These are phyloP conservation scores for Calosoma granatense DNA, from an alignment of 1,140 invertebrate species.

Conservation along the genomic window DNA sequence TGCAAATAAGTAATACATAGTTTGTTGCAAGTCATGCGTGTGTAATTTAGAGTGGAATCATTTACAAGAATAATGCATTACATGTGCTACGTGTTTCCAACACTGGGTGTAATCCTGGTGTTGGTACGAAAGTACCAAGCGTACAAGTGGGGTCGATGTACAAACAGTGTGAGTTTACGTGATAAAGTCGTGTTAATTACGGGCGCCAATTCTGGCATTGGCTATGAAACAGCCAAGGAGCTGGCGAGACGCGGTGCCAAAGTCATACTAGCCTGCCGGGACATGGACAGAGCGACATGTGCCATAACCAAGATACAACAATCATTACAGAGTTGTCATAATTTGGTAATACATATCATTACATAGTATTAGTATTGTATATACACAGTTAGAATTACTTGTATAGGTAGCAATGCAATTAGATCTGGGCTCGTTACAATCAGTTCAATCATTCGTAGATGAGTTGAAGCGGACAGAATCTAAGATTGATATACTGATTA, in stretches of 20 bases:
- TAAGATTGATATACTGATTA: constrained; percentile 61
- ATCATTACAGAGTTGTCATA: too few species aligned
- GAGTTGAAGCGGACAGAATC: constrained; percentile 49
- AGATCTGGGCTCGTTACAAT: constrained; percentile 59
- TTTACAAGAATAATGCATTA: neutral
- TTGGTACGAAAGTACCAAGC: constrained; percentile 26
- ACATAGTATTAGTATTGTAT: neutral
- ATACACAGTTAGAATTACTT: too few species aligned
- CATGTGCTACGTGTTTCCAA: neutral
- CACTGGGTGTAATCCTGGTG: neutral
- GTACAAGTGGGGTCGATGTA: constrained; percentile 29
- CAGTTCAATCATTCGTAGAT: constrained; percentile 57
- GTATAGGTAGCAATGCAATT: constrained; percentile 62
- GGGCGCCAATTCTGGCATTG: constrained; percentile 49
- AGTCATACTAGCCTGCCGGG: constrained; percentile 72
- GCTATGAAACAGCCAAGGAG: constrained; percentile 43
- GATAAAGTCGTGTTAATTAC: constrained; percentile 49
- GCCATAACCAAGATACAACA: constrained; percentile 38
- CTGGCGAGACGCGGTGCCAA: constrained; percentile 45
- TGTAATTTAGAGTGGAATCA: neutral
- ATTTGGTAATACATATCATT: too few species aligned
- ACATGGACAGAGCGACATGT: constrained; percentile 45
- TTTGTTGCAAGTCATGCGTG: too few species aligned
- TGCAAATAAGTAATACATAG: too few species aligned
- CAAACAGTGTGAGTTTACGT: constrained; percentile 29